phyloP scores from a whole-genome alignment of 2,797 vertebrate genomes.

The Acrocephalus scirpaceus region DNA sequence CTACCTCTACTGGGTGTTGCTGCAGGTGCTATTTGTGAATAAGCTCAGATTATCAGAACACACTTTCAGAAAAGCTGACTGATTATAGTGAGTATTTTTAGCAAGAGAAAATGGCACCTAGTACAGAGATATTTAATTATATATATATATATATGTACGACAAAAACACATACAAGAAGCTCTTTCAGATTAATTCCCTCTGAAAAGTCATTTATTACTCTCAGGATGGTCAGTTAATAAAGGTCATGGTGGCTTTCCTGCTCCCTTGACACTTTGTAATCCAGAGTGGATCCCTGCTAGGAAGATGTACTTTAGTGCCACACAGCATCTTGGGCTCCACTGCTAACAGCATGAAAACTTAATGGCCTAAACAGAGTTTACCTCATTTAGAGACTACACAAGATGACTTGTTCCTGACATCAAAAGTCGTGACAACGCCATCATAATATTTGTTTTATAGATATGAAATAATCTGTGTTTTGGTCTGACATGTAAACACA shows the following conservation, averaged over 20 bases:
- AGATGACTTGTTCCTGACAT: neutral
- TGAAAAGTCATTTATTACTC: neutral
- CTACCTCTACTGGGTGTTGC: neutral
- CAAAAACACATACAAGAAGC: neutral
- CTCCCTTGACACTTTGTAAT: neutral
- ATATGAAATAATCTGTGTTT: neutral
- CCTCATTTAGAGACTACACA: neutral
- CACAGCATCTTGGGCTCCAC: neutral
- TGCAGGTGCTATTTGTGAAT: neutral
- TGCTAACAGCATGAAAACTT: neutral
- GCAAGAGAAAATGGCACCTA: neutral
- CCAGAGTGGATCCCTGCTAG: neutral
- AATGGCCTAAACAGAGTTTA: neutral
- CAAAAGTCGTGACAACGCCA: neutral
- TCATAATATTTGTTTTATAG: neutral
- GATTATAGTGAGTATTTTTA: neutral
- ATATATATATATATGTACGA: neutral
- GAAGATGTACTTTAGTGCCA: neutral
- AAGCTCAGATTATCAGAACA: neutral
- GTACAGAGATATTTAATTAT: neutral
- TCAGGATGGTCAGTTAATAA: neutral
- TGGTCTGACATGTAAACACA: neutral
- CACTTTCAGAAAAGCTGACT: neutral
- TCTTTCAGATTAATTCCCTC: neutral
- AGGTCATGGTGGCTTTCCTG: neutral